phyloP scores from a whole-genome alignment of 1,140 invertebrate genomes.

The Magallana gigas region DNA sequence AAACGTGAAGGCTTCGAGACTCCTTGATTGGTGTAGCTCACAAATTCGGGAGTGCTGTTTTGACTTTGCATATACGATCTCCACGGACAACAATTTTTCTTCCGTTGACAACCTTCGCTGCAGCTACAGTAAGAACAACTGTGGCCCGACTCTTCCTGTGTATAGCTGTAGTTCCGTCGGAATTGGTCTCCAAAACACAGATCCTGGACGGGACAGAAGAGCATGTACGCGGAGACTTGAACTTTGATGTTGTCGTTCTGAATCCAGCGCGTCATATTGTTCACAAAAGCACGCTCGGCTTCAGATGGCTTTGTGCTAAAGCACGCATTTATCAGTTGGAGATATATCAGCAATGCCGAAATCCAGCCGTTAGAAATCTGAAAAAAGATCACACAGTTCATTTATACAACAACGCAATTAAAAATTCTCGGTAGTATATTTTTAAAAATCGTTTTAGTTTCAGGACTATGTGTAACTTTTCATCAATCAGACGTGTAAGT shows the following conservation, averaged over 20 bases:
- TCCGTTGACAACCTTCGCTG: background rate
- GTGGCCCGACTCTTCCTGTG: background rate
- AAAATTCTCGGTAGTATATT: no score
- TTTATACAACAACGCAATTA: no score
- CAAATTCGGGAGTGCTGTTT: background rate
- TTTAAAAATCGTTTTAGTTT: no score
- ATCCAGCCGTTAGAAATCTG: background rate
- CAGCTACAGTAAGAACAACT: background rate
- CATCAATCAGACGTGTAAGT: no score
- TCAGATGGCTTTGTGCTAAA: background rate
- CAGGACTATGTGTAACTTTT: no score
- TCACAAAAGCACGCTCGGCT: background rate
- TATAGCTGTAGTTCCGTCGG: background rate
- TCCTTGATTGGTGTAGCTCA: background rate
- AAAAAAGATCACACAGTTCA: no score
- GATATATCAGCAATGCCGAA: background rate
- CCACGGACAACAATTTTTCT: background rate
- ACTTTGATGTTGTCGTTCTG: background rate
- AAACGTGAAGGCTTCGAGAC: background rate
- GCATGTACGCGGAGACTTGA: background rate
- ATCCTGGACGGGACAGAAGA: background rate
- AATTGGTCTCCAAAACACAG: conserved; percentile 7
- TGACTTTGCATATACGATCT: background rate
- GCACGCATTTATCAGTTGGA: background rate
- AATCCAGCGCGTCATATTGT: background rate